Base-by-base conservation (phyloP, 2,113 vertebrate genomes). In the Ochotona princeps region DNA sequence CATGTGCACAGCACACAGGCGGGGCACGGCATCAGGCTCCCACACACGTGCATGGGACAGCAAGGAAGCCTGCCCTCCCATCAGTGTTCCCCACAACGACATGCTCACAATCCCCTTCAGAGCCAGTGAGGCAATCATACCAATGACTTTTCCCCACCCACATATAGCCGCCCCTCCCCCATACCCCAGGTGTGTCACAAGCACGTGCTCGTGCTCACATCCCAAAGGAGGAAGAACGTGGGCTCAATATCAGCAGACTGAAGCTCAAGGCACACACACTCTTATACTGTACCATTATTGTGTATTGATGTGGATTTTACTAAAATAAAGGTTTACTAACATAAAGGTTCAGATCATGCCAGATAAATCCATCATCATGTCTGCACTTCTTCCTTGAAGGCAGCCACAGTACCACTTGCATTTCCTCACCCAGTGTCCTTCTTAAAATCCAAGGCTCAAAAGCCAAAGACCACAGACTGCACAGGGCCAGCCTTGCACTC, bases 261-360 rank as follows among this genome's bases (percentile, higher is more conserved):
- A 9, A 60, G 72, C 65, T 83, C 51, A 80, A 92, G 79, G 61
- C 78, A 25, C 25, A 87, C 79, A 94, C 87, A 57, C 51, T 72
- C 91, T 26, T 61, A 26, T 0, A 66, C 35, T 74, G 51, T 32
- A 47, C 12, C 74, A 66, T 44, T 63, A 84, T 70, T 89, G 90
- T 90, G 66, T 87, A 76, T 47, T 75, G 14, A 44, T 32, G 82
- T 11, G 0, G 25, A 90, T 67, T 92, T 94, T 86, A 93, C 32
- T 95, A 91, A 92, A n/a, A 83, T 51, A 92, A 35, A 35, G 61
- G 85, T 44, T 89, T 90, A 79, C 26, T n/a, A 94, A 83, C 12
- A 87, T 18, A 85, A 38, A 69, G 5, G 51, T 57, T 94, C 76
- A 49, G 18, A 75, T 6, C 38, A 44, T 44, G 38, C 38, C 38